A percentile compares a stretch with the other conserved stretches of the same genome.
These are phyloP conservation scores for Ailuropoda melanoleuca DNA, from an alignment of 2,113 vertebrate species.

Conservation along the genomic window DNA sequence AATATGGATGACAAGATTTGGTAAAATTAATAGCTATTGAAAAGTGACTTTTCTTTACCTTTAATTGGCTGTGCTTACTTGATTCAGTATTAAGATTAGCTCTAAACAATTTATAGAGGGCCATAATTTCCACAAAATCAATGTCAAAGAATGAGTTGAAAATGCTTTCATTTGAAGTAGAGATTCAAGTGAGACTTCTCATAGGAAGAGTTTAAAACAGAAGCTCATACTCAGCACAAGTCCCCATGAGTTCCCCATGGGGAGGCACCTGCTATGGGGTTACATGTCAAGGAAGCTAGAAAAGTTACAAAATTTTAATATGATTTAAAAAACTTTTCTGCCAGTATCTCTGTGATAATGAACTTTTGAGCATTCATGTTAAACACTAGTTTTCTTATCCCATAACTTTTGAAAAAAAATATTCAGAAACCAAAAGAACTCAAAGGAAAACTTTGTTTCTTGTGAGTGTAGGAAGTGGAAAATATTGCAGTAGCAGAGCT, in stretches of 20 bases:
- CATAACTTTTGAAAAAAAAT: not conserved
- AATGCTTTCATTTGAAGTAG: not conserved
- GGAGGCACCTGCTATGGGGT: not conserved
- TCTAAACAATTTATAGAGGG: not conserved
- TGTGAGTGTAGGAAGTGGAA: not conserved
- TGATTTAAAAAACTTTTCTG: not conserved
- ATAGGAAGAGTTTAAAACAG: not conserved
- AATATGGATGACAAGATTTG: not conserved
- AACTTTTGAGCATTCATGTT: not conserved
- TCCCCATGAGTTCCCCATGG: accelerated
- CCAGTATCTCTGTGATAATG: not conserved
- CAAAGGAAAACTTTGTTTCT: not conserved
- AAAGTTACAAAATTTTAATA: not conserved
- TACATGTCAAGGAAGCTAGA: not conserved
- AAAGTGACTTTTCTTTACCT: not conserved
- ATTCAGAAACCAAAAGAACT: not conserved
- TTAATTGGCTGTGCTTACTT: not conserved
- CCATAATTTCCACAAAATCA: conserved; percentile 7
- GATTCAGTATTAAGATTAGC: not conserved
- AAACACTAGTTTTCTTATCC: not conserved
- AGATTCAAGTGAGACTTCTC: not conserved
- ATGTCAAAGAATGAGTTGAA: not conserved
- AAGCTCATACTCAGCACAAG: not conserved
- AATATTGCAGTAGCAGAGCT: not conserved
- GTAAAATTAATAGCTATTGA: not conserved